Evolutionary conservation across 2,888 invertebrate genomes (phyloP), one percentile per base, ranked within the genome.

Genomic region (Hydriomena furcata): DNA sequence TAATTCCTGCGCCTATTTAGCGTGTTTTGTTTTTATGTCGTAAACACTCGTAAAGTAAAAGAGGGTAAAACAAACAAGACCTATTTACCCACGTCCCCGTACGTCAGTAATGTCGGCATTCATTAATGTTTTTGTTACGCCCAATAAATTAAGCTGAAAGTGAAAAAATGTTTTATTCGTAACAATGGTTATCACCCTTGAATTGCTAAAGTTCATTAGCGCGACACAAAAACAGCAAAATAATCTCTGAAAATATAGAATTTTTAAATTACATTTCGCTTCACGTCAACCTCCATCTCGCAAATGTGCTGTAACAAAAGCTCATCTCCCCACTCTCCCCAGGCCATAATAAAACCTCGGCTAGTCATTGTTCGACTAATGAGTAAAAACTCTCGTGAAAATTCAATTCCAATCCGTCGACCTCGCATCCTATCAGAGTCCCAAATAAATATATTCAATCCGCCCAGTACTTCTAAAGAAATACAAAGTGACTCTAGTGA

Each of bases 271-370:
- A 71, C 63, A 58, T 70, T 73, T 57, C 55, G 10, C 60, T 62
- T 59, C 62, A 47, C 67, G 64, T 75, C 71, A 66, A 69, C 73
- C 67, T 71, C 60, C 68, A 68, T 73, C 69, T 63, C 67, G 69
- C 68, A 63, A 75, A 76, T 71, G 71, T 71, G 59, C 42, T 63
- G 60, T 68, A 68, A 77, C 74, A 75, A 75, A 76, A 71, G 70
- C 73, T 67, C 73, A 72, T 76, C 76, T 78, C 78, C 73, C 70
- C 58, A 61, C 71, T 76, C 76, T 78, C 78, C 73, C 70, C 58
- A 61, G 73, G 68, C 71, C 62, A 58, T 71, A 70, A 76, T 82
- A 77, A 81, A 81, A 63, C 55, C 61, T 58, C 46, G 20, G 6
- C 34, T 61, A 62, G 66, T 70, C 67, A 76, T 78, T 74, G 73